Evolutionary conservation across 2,113 vertebrate genomes (phyloP).

Genomic region (Petrocephalus microphthalmus): DNA sequence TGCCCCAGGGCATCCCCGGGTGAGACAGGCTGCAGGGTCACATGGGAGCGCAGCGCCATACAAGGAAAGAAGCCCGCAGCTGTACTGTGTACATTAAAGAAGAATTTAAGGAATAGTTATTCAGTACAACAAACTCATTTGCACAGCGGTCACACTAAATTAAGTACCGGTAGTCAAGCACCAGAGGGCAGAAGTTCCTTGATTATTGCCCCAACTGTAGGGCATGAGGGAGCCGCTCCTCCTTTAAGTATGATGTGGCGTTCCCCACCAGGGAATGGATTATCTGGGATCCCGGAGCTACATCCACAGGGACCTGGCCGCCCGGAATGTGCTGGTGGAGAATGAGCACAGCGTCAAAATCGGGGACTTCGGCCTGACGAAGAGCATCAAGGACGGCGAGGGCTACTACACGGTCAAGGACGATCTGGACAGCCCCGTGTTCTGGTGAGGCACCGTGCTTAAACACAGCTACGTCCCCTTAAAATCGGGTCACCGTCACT

Average conservation of each 20-base stretch:
- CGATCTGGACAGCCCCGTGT: slow-evolving; percentile 87
- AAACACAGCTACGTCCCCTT: neutral
- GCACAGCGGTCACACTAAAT: neutral
- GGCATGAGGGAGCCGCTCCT: neutral
- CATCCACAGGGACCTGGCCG: slow-evolving; percentile 91
- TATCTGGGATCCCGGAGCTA: slow-evolving; percentile 85
- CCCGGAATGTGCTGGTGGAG: slow-evolving; percentile 90
- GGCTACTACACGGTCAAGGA: slow-evolving; percentile 96
- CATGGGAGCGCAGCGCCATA: neutral
- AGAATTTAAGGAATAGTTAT: neutral
- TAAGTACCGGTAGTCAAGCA: neutral
- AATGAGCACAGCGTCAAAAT: slow-evolving; percentile 91
- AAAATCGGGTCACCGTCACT: neutral
- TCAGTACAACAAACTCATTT: neutral
- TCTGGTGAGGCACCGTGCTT: slow-evolving; percentile 66
- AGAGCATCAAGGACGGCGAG: slow-evolving; percentile 87
- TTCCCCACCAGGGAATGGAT: slow-evolving; percentile 78
- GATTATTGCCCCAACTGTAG: neutral
- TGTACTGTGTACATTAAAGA: neutral
- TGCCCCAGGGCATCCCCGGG: neutral
- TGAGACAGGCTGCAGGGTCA: neutral
- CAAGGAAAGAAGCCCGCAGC: neutral
- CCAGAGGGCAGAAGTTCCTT: neutral
- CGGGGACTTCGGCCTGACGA: slow-evolving; percentile 93
- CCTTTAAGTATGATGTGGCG: neutral